Evolutionary conservation across 2,113 vertebrate genomes (phyloP).

Genomic region (Pelecanus crispus): DNA sequence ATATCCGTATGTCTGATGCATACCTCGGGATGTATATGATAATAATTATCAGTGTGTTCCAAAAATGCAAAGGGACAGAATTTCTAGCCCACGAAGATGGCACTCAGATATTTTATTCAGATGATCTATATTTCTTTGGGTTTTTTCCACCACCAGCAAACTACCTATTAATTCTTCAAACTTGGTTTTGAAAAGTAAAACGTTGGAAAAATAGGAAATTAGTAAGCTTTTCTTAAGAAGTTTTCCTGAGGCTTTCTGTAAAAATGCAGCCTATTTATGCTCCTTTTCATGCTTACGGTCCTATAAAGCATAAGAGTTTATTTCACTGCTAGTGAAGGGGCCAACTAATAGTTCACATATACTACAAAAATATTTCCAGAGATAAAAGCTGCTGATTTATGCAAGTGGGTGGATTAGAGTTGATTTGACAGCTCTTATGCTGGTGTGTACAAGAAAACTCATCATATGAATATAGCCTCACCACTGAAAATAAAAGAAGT

Average conservation of each 20-base stretch:
- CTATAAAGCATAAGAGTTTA: neutral
- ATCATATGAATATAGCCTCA: neutral
- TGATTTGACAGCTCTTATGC: neutral
- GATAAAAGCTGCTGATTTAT: neutral
- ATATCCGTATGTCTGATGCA: neutral
- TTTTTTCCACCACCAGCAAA: neutral
- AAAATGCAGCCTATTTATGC: neutral
- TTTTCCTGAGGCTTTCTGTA: neutral
- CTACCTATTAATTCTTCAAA: neutral
- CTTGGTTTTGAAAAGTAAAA: neutral
- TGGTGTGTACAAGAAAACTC: neutral
- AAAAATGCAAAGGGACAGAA: neutral
- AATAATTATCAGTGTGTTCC: neutral
- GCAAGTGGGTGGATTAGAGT: neutral
- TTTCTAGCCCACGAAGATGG: neutral
- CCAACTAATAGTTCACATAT: neutral
- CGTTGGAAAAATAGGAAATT: neutral
- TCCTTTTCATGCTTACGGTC: neutral
- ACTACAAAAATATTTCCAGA: neutral
- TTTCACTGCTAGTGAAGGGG: neutral
- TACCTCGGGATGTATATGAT: neutral
- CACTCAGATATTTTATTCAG: neutral
- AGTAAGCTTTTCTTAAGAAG: neutral
- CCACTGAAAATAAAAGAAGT: neutral
- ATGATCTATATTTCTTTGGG: neutral